phyloP scores from a whole-genome alignment of 2,113 vertebrate species.

The Leucopsar rothschildi region DNA sequence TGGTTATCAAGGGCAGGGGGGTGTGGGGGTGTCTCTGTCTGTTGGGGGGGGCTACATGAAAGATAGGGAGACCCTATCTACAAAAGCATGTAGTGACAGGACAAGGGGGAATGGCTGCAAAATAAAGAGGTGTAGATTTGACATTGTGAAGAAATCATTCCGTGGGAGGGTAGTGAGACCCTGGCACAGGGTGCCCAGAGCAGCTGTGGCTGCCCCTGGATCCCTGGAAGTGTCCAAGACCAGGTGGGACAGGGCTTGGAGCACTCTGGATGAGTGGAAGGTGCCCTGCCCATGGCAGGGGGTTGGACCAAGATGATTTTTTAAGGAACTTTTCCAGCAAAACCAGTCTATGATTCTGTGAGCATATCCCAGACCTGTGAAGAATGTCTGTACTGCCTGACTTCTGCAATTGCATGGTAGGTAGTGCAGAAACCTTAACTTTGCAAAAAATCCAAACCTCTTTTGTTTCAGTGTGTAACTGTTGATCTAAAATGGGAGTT shows the following conservation, averaged over 20 bases:
- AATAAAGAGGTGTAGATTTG: neutral
- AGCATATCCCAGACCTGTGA: neutral
- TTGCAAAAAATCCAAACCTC: neutral
- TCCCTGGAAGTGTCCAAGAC: neutral
- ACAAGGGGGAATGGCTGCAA: neutral
- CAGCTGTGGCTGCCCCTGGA: neutral
- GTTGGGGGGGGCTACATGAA: neutral
- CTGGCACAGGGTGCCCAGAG: neutral
- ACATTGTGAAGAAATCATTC: neutral
- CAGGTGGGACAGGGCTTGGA: fast-evolving
- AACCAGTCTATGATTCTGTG: neutral
- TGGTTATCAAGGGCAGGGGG: fast-evolving
- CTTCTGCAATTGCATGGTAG: neutral
- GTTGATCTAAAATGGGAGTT: constrained; percentile 66
- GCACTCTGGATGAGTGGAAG: fast-evolving
- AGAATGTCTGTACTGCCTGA: neutral
- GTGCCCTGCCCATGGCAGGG: neutral
- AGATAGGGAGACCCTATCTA: neutral
- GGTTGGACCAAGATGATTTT: neutral
- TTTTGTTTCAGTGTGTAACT: constrained; percentile 38
- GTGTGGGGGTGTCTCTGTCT: fast-evolving
- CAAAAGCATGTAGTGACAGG: neutral
- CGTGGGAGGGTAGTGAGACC: fast-evolving
- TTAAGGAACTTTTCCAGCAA: neutral
- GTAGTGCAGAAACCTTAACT: neutral